These are phyloP conservation scores for Porphyrio hochstetteri DNA, from an alignment of 2,113 vertebrate species.

Conservation along the genomic window DNA sequence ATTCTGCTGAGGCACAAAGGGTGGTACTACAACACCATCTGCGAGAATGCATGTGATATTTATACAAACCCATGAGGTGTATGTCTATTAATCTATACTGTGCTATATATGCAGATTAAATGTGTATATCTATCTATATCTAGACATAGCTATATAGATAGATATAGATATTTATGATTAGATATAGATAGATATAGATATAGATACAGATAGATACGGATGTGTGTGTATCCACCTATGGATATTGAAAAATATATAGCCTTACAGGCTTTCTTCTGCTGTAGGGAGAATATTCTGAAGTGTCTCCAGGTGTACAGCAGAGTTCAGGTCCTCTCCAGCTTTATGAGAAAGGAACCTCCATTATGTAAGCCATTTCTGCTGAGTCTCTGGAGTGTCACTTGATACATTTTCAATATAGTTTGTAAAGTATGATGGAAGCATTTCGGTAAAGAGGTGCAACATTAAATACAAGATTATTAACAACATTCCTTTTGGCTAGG, in stretches of 20 bases:
- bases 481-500: not conserved
- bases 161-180: not conserved
- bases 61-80: not conserved
- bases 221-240: not conserved
- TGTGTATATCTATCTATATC: not conserved
- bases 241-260: not conserved
- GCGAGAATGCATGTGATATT: not conserved
- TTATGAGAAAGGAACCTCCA: not conserved
- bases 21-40: not conserved
- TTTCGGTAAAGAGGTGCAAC: not conserved
- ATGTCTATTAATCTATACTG: not conserved
- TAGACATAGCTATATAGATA: not conserved
- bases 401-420: constrained; percentile 9
- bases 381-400: not conserved
- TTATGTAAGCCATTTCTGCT: not conserved
- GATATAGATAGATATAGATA: too few relatives aligned
- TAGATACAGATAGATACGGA: too few relatives aligned
- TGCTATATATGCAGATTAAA: not conserved
- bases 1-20: not conserved
- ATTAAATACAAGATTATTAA: not conserved
- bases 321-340: not conserved
- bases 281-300: not conserved
- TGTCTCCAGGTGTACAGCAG: not conserved
- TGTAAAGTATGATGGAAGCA: not conserved
- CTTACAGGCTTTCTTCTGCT: not conserved